Evolutionary conservation across 1,140 invertebrate genomes (phyloP).

Genomic region (Homarus americanus): DNA sequence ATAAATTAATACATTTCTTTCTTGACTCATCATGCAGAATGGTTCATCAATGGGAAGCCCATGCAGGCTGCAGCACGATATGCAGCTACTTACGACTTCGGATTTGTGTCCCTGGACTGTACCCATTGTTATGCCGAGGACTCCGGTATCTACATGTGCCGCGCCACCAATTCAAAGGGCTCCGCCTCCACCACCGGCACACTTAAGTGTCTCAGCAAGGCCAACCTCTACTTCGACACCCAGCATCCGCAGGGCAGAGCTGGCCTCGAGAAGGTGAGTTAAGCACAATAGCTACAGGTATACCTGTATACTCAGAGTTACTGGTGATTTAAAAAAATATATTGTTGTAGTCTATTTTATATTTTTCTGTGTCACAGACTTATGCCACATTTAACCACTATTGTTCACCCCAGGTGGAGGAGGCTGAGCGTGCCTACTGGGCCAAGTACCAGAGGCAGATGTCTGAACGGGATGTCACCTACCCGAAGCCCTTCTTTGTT

Average conservation of each 20-base stretch:
- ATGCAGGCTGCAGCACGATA: conserved; percentile 88
- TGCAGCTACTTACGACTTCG: conserved; percentile 93
- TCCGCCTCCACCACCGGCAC: conserved; percentile 92
- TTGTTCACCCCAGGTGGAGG: conserved; percentile 78
- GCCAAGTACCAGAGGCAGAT: conserved; percentile 81
- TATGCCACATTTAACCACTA: neutral
- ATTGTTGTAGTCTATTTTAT: too few relatives aligned
- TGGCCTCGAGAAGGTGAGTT: conserved; percentile 88
- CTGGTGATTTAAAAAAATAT: too few relatives aligned
- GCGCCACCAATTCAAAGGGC: conserved; percentile 94
- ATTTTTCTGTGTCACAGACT: too few relatives aligned
- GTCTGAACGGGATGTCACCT: conserved; percentile 85
- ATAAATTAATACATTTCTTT: neutral
- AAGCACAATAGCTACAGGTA: neutral
- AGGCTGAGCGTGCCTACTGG: conserved; percentile 80
- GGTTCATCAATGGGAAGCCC: conserved; percentile 92
- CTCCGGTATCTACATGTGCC: conserved; percentile 93
- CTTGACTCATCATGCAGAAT: conserved; percentile 81
- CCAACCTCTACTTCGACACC: conserved; percentile 82
- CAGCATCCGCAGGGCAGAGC: conserved; percentile 92
- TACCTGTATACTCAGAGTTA: too few relatives aligned
- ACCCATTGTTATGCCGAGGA: conserved; percentile 90
- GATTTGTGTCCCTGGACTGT: conserved; percentile 90
- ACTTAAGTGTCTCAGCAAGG: conserved; percentile 79
- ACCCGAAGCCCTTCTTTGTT: conserved; percentile 92